Base-by-base conservation (phyloP, 2,113 vertebrate species). In the Silurus asotus region DNA sequence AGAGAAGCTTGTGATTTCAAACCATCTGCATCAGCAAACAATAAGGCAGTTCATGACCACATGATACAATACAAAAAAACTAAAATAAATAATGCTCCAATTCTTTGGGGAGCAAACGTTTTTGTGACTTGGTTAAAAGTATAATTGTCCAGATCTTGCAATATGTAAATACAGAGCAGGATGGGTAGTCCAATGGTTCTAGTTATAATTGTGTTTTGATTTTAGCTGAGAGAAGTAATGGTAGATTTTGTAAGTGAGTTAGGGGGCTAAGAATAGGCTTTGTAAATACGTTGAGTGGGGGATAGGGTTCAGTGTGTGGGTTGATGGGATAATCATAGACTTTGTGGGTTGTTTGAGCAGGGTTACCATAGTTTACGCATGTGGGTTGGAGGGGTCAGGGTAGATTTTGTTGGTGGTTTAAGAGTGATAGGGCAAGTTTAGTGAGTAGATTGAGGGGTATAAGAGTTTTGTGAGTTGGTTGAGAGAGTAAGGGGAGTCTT, bases 1-100 rank as follows among this genome's bases (percentile, higher is more conserved):
- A 83, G 86, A 56, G 25, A 9, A 67, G 61, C 82, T 62, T 9
- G 65, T 28, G 51, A 84, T 87, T 87, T 83, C 45, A 84, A 45
- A 51, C 37, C 58, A 75, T 88, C 84, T 89, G 69, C 74, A 55
- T 83, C 55, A 45, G 55, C 56, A 81, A 28, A 58, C 76, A 58
- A 23, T 51, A 65, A 14, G 82, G 72, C 69, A 82, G 53, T 37
- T 51, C 67, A 77, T 87, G 49, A 77, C 53, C 82, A 20, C 25
- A 37, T 11, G 67, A 45, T 75, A 81, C 76, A 78, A 67, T 37
- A 37, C 2, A 53, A 17, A 49, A 37, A 45, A 69, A 82, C 17
- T 3, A 23, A 6, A 23, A 51, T 2, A 51, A n/a, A 37, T 17
- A 5, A 15, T 65, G n/a, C 23, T 9, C 20, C 17, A 48, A 45